phyloP scores from a whole-genome alignment of 2,797 vertebrate genomes.

The Gouania willdenowi region DNA sequence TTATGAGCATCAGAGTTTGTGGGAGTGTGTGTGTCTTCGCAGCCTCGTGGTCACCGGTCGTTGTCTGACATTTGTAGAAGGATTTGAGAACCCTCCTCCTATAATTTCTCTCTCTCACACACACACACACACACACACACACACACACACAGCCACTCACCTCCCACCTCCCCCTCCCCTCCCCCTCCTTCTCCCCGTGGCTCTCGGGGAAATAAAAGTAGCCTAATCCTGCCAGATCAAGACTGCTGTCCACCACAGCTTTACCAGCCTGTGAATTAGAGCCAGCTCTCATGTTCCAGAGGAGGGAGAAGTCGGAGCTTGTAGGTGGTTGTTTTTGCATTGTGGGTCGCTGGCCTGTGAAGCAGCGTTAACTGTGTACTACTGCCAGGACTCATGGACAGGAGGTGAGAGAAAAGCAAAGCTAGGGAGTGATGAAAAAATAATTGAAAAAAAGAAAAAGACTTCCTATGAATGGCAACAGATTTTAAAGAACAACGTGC shows the following conservation, averaged over 20 bases:
- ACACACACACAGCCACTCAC: background rate
- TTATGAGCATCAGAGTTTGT: conserved; percentile 37
- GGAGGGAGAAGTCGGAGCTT: conserved; percentile 32
- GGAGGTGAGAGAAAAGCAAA: conserved; percentile 14
- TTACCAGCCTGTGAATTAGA: conserved; percentile 70
- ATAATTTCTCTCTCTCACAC: too few relatives aligned
- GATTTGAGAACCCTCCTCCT: conserved; percentile 50
- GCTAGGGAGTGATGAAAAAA: conserved; percentile 5
- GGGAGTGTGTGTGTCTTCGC: conserved; percentile 15
- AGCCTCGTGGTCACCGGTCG: conserved; percentile 54
- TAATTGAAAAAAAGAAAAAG: conserved; percentile 14
- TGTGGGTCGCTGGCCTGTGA: conserved; percentile 48
- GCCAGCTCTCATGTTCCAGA: conserved; percentile 62
- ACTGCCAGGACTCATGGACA: conserved; percentile 20
- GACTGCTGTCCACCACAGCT: conserved; percentile 70
- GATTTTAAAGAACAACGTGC: background rate
- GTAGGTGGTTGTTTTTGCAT: conserved; percentile 43
- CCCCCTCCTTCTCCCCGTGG: conserved; percentile 27
- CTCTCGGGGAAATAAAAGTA: conserved; percentile 71
- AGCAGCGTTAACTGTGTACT: conserved; percentile 37
- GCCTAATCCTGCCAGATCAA: conserved; percentile 71
- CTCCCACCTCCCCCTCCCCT: conserved; percentile 10
- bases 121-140: background rate
- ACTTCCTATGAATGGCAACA: conserved; percentile 1
- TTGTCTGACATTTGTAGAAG: conserved; percentile 76